phyloP scores from a whole-genome alignment of 2,888 invertebrate species.

The Dascillus cervinus region DNA sequence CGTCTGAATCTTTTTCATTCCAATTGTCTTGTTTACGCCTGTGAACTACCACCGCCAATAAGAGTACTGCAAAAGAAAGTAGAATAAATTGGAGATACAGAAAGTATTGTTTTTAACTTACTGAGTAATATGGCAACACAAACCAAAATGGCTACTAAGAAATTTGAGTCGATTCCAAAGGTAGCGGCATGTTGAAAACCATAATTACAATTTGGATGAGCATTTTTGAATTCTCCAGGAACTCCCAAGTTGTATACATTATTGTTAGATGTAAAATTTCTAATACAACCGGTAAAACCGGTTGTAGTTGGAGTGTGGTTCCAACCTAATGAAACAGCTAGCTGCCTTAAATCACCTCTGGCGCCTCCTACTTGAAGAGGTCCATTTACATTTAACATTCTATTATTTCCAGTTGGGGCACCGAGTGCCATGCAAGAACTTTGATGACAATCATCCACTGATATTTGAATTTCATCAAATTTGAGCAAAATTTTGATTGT shows the following conservation, averaged over 20 bases:
- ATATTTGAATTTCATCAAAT: conserved; percentile 32
- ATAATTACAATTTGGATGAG: conserved; percentile 66
- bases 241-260: conserved; percentile 83
- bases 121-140: conserved; percentile 77
- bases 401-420: conserved; percentile 26
- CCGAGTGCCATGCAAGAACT: conserved; percentile 34
- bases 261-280: conserved; percentile 81
- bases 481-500: conserved; percentile 71
- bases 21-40: conserved; percentile 78
- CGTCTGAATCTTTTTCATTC: conserved; percentile 88
- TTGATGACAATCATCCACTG: conserved; percentile 37
- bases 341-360: conserved; percentile 53
- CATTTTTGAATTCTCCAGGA: conserved; percentile 64
- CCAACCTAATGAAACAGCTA: conserved; percentile 63
- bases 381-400: conserved; percentile 60
- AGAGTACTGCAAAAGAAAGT: conserved; percentile 53
- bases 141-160: conserved; percentile 82
- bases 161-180: conserved; percentile 78
- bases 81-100: conserved; percentile 7
- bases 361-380: conserved; percentile 82
- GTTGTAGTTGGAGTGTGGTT: conserved; percentile 57
- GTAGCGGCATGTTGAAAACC: conserved; percentile 69
- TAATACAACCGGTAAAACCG: conserved; percentile 83
- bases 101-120: conserved; percentile 49
- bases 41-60: conserved; percentile 88